Evolutionary conservation across 2,113 vertebrate genomes (phyloP).

Genomic region (Dascyllus trimaculatus): DNA sequence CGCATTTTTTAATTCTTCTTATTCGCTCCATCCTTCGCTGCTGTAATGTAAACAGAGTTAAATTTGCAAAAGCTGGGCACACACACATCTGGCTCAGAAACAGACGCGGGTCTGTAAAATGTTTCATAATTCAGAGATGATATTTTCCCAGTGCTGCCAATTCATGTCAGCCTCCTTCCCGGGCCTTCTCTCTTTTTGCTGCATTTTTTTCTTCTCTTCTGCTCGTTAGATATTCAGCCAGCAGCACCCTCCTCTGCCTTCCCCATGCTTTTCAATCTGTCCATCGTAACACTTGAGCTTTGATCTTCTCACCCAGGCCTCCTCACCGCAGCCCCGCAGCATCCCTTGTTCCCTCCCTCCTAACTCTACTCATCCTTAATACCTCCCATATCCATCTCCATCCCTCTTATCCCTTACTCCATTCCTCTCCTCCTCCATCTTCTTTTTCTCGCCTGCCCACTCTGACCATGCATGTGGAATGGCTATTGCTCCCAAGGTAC

Average conservation of each 20-base stretch:
- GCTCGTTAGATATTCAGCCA: conserved; percentile 69
- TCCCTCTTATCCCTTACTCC: conserved; percentile 47
- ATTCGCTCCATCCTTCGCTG: conserved; percentile 23
- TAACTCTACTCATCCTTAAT: conserved; percentile 69
- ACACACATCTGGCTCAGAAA: conserved; percentile 32
- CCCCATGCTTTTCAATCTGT: conserved; percentile 71
- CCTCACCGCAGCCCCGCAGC: conserved; percentile 67
- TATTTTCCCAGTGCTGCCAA: conserved; percentile 57
- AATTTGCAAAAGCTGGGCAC: conserved; percentile 36
- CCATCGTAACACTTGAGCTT: conserved; percentile 77
- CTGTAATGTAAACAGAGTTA: conserved; percentile 43
- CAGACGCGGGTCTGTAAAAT: conserved; percentile 32
- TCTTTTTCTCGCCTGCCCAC: conserved; percentile 19
- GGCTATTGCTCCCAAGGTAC: conserved; percentile 68
- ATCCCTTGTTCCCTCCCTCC: conserved; percentile 34
- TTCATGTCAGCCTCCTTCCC: conserved; percentile 39
- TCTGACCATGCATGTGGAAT: conserved; percentile 36
- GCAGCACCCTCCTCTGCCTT: conserved; percentile 44
- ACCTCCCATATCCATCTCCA: conserved; percentile 67
- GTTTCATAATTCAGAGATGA: conserved; percentile 61
- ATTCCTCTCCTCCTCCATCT: conserved; percentile 28
- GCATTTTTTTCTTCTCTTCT: background rate
- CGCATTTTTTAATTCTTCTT: conserved; percentile 47
- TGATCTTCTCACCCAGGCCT: conserved; percentile 75
- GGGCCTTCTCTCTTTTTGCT: background rate